A percentile compares a stretch with the other conserved stretches of the same genome.
Evolutionary conservation across 2,113 vertebrate genomes (phyloP).

Genomic region (Scartelaos histophorus): DNA sequence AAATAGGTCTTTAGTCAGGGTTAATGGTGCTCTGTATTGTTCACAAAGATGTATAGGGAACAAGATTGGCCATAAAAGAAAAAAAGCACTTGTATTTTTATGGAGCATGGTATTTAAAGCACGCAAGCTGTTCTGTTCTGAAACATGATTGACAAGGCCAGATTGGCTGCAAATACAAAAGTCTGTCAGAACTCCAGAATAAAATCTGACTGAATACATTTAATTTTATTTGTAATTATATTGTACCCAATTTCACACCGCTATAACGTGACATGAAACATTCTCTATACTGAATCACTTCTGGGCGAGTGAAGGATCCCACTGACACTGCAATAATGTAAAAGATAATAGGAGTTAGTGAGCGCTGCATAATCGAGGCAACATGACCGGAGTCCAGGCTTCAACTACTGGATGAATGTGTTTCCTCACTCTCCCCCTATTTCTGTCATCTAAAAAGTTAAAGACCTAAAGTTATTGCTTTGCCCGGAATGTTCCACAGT

Average conservation of each 20-base stretch:
- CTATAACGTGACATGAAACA: no score
- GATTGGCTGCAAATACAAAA: slow-evolving; percentile 3
- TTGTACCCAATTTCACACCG: not conserved
- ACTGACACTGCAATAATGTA: no score
- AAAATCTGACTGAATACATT: not conserved
- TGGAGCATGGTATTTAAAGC: slow-evolving; percentile 1
- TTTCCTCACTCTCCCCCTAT: no score
- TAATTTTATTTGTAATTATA: not conserved
- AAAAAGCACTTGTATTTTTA: slow-evolving; percentile 14
- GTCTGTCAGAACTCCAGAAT: slow-evolving; percentile 18
- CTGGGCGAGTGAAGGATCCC: no score
- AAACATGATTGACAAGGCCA: slow-evolving; percentile 28
- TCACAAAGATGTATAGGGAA: slow-evolving; percentile 17
- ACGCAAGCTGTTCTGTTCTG: slow-evolving; percentile 13
- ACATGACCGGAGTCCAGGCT: no score
- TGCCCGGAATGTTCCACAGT: no score
- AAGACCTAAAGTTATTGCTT: no score
- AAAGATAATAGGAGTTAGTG: not conserved
- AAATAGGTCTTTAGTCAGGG: slow-evolving; percentile 21
- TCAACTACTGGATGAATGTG: not conserved
- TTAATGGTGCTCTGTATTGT: slow-evolving; percentile 35
- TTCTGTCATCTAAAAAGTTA: no score
- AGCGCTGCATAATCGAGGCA: not conserved
- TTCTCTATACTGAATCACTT: not conserved
- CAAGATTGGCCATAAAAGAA: slow-evolving; percentile 3